phyloP scores from a whole-genome alignment of 2,888 invertebrate species.

The Acleris cristana region DNA sequence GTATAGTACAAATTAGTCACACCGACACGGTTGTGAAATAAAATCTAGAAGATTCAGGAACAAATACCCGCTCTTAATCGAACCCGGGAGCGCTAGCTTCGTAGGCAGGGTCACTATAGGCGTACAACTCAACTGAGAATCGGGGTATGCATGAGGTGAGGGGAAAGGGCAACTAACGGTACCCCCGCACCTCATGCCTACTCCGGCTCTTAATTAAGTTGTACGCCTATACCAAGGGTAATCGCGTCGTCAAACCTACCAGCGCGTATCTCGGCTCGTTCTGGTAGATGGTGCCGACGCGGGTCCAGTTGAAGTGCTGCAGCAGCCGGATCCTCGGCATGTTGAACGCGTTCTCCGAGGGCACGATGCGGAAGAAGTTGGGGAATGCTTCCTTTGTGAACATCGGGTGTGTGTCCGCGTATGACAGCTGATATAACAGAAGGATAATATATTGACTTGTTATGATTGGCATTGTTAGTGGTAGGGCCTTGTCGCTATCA shows the following conservation, averaged over 20 bases:
- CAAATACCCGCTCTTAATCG: no score
- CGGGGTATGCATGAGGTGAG: no score
- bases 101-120: no score
- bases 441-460: not conserved
- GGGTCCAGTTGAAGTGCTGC: conserved; percentile 97
- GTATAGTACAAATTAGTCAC: no score
- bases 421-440: conserved; percentile 89
- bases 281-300: conserved; percentile 98
- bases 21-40: no score
- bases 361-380: conserved; percentile 98
- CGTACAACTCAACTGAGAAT: no score
- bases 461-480: not conserved
- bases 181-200: no score
- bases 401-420: conserved; percentile 99
- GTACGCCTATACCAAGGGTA: no score
- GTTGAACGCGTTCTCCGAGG: conserved; percentile 98
- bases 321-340: conserved; percentile 94
- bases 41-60: no score
- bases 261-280: conserved; percentile 97
- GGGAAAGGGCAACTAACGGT: no score
- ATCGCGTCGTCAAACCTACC: conserved; percentile 76
- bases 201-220: no score
- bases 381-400: conserved; percentile 96
- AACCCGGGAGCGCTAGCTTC: no score
- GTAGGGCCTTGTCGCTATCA: not conserved